Evolutionary conservation across 2,113 vertebrate genomes (phyloP).

Genomic region (Melanocharis versteri): DNA sequence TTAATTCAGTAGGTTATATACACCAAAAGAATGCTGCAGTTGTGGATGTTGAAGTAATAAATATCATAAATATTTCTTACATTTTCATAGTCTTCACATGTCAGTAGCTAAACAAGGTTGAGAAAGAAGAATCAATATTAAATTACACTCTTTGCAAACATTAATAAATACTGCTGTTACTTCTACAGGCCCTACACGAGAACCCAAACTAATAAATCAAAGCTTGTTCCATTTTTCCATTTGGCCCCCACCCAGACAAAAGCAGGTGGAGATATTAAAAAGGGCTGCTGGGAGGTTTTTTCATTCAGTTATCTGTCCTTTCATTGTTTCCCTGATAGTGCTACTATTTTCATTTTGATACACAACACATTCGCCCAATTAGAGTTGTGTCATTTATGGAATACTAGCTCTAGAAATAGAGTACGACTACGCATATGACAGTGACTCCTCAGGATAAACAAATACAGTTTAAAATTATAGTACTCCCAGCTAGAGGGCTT

Average conservation of each 20-base stretch:
- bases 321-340: background rate
- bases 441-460: background rate
- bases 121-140: slow-evolving; percentile 43
- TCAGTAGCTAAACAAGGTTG: slow-evolving; percentile 2
- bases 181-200: background rate
- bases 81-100: background rate
- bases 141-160: slow-evolving; percentile 26
- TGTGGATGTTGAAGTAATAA: background rate
- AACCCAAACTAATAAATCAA: slow-evolving; percentile 16
- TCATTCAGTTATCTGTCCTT: background rate
- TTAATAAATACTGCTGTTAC: slow-evolving; percentile 35
- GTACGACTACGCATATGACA: background rate
- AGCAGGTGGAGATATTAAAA: background rate
- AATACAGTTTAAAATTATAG: background rate
- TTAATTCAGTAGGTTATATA: background rate
- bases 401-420: background rate
- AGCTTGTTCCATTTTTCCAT: background rate
- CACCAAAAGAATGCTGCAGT: background rate
- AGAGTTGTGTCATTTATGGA: background rate
- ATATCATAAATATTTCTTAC: slow-evolving; percentile 23
- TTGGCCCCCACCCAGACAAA: background rate
- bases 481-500: background rate
- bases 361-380: background rate
- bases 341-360: background rate
- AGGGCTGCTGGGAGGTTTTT: background rate